phyloP scores from a whole-genome alignment of 2,113 vertebrate species.

The Laticauda colubrina region DNA sequence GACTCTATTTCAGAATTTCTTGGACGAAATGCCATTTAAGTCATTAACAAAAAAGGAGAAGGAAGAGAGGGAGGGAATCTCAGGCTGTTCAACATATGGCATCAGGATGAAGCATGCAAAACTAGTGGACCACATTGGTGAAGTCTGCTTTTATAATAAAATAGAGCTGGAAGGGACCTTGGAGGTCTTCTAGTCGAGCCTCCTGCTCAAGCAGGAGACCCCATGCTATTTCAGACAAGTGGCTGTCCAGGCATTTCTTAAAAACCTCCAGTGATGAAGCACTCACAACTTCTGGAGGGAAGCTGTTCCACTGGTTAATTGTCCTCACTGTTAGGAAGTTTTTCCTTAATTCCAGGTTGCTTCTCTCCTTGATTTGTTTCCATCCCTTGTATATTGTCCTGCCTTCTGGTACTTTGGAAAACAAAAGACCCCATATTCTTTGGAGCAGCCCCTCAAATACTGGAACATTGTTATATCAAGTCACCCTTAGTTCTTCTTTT shows the following conservation, averaged over 20 bases:
- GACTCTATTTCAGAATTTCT: conserved; percentile 34
- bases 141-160: not conserved
- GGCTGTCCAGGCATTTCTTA: not conserved
- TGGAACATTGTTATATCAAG: not conserved
- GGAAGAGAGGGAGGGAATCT: not conserved
- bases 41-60: conserved; percentile 37
- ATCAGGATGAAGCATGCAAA: not conserved
- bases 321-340: not conserved
- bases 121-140: not conserved
- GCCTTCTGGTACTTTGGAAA: not conserved
- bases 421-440: not conserved
- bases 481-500: not conserved
- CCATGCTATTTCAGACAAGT: not conserved
- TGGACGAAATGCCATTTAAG: conserved; percentile 34
- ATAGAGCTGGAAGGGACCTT: not conserved
- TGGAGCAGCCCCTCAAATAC: not conserved
- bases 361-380: not conserved
- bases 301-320: not conserved
- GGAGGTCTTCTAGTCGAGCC: not conserved
- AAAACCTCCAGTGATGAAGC: not conserved
- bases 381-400: not conserved
- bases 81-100: conserved; percentile 34
- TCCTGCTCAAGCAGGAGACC: not conserved
- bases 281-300: not conserved
- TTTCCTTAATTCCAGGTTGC: not conserved